Conservation (phyloP, 1,140 invertebrate genomes). For the Drosophila repletoides region DNA sequence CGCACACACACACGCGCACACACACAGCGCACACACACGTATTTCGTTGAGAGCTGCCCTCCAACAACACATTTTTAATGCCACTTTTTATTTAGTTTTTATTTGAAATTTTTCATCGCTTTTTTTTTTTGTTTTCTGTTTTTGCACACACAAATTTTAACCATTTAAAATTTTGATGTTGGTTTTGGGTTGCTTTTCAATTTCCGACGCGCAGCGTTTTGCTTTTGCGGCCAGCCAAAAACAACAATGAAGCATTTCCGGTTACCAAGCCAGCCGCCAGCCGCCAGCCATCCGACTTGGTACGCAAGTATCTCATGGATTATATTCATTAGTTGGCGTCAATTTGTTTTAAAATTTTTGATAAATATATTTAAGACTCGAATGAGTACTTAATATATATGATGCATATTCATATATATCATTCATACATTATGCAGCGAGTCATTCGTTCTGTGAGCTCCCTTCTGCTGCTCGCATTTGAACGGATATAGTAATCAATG, state of each 20-base stretch:
- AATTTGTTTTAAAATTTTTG: slow-evolving; percentile 74
- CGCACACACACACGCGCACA: slow-evolving; percentile 19
- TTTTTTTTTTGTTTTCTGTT: slow-evolving; percentile 10
- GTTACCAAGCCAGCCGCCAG: too few relatives aligned
- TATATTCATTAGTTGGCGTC: slow-evolving; percentile 74
- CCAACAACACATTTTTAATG: slow-evolving; percentile 74
- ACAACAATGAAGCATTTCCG: slow-evolving; percentile 75
- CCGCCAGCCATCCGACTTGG: too few relatives aligned
- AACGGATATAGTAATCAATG: too few relatives aligned
- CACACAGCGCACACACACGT: slow-evolving; percentile 11
- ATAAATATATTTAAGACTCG: slow-evolving; percentile 24
- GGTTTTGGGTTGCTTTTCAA: slow-evolving; percentile 78
- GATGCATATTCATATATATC: too few relatives aligned
- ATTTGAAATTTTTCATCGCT: too few relatives aligned
- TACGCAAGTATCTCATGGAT: slow-evolving; percentile 41
- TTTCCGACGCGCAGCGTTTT: slow-evolving; percentile 67
- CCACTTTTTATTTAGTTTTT: slow-evolving; percentile 50
- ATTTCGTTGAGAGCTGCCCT: slow-evolving; percentile 43
- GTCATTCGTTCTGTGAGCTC: neutral
- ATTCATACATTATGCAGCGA: too few relatives aligned
- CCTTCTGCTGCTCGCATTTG: too few relatives aligned
- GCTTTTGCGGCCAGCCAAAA: slow-evolving; percentile 23
- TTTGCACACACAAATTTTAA: slow-evolving; percentile 57
- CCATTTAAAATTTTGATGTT: slow-evolving; percentile 65
- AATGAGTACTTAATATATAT: too few relatives aligned